A percentile compares a stretch with the other conserved stretches of the same genome.
Evolutionary conservation across 1,140 invertebrate species (phyloP).

Genomic region (Orussus abietinus): DNA sequence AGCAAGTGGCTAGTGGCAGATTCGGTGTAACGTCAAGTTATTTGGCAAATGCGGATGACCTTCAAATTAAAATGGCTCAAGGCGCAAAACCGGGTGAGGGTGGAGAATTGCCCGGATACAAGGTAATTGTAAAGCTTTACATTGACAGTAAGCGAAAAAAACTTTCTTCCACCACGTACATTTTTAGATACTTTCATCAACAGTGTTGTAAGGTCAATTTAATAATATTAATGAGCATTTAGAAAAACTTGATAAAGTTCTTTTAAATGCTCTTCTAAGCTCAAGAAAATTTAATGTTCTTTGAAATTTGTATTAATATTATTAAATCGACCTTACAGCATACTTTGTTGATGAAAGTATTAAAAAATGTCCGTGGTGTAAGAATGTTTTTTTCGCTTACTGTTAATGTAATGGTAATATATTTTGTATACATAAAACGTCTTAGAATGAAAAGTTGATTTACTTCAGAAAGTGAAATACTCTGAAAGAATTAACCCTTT

Average conservation of each 20-base stretch:
- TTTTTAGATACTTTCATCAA: too few species aligned
- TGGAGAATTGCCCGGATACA: constrained; percentile 87
- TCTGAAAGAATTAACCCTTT: too few species aligned
- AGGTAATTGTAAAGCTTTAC: constrained; percentile 44
- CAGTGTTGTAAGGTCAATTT: too few species aligned
- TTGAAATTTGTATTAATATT: constrained; percentile 28
- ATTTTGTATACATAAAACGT: too few species aligned
- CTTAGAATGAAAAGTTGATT: too few species aligned
- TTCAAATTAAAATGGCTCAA: constrained; percentile 99
- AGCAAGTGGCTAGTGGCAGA: constrained; percentile 93
- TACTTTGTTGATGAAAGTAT: too few species aligned
- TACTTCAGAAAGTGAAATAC: too few species aligned
- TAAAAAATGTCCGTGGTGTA: constrained; percentile 11
- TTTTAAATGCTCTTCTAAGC: too few species aligned
- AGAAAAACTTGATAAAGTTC: constrained; percentile 22
- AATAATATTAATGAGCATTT: constrained; percentile 26
- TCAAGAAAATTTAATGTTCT: constrained; percentile 23
- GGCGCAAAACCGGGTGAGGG: constrained; percentile 96
- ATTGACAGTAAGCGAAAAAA: not conserved
- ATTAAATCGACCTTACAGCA: too few species aligned
- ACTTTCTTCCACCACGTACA: constrained; percentile 6
- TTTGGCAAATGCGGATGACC: constrained; percentile 91
- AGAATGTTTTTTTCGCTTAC: not conserved
- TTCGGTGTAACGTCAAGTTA: constrained; percentile 98
- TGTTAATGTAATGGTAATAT: constrained; percentile 1